Evolutionary conservation across 2,797 vertebrate genomes (phyloP).

Genomic region (Peromyscus nudipes): DNA sequence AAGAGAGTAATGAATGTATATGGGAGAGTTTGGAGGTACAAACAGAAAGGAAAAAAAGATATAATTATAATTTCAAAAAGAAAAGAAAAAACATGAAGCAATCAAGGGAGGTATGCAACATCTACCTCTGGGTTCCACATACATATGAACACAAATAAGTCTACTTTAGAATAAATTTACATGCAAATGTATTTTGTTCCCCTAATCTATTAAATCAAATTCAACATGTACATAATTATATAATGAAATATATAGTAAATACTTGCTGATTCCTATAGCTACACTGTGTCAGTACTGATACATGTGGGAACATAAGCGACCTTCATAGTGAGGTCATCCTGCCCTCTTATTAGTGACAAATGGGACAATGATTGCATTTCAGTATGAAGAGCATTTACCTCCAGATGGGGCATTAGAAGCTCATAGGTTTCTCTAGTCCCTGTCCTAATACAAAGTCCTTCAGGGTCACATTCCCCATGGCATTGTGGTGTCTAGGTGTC

Average conservation of each 20-base stretch:
- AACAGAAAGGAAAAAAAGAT: not conserved
- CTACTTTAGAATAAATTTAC: not conserved
- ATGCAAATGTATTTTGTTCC: not conserved
- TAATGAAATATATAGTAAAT: not conserved
- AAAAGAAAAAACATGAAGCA: not conserved
- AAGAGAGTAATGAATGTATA: not conserved
- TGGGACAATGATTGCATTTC: not conserved
- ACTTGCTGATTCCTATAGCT: not conserved
- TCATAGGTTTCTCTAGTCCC: not conserved
- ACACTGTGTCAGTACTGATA: no score
- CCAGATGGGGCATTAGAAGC: not conserved
- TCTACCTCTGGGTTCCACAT: not conserved
- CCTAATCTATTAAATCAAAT: not conserved
- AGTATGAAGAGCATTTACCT: fast-evolving
- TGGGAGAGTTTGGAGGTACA: not conserved
- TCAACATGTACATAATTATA: not conserved
- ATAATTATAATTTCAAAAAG: not conserved
- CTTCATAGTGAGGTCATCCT: not conserved
- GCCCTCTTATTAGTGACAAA: no score
- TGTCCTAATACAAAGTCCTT: not conserved
- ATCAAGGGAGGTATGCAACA: not conserved
- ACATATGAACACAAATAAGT: not conserved
- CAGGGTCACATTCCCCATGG: not conserved
- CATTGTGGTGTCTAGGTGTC: not conserved
- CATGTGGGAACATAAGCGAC: fast-evolving